Evolutionary conservation across 2,888 invertebrate species (phyloP).

Genomic region (Erpobdella octoculata): DNA sequence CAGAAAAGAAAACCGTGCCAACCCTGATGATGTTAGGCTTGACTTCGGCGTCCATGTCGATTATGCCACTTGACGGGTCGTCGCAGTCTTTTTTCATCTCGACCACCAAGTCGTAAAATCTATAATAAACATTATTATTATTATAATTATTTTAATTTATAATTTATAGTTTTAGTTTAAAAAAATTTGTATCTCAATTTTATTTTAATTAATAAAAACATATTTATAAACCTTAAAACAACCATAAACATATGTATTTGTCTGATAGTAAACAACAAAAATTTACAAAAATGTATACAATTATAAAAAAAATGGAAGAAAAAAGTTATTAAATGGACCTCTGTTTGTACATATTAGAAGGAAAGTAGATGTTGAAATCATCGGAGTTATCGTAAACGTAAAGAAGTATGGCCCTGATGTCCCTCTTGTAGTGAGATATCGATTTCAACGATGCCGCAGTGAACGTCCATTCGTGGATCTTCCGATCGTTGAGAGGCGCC

Average conservation of each 20-base stretch:
- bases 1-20: background rate
- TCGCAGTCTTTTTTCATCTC: constrained; percentile 83
- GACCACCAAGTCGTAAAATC: constrained; percentile 72
- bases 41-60: constrained; percentile 37
- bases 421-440: constrained; percentile 86
- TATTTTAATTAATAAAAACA: too few species aligned
- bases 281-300: background rate
- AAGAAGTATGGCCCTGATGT: constrained; percentile 86
- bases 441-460: constrained; percentile 79
- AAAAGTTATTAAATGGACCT: constrained; percentile 48
- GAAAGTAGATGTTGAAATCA: constrained; percentile 95
- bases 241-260: background rate
- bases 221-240: background rate
- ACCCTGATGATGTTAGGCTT: constrained; percentile 34
- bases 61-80: constrained; percentile 46
- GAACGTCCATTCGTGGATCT: constrained; percentile 72
- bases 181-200: too few species aligned
- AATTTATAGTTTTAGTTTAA: too few species aligned
- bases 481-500: constrained; percentile 39
- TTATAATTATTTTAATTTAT: background rate
- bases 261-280: background rate
- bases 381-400: constrained; percentile 91
- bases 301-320: background rate
- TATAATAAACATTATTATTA: constrained; percentile 30
- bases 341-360: constrained; percentile 75